Conservation (phyloP, 2,888 invertebrate genomes). For the Conomelus anceps region DNA sequence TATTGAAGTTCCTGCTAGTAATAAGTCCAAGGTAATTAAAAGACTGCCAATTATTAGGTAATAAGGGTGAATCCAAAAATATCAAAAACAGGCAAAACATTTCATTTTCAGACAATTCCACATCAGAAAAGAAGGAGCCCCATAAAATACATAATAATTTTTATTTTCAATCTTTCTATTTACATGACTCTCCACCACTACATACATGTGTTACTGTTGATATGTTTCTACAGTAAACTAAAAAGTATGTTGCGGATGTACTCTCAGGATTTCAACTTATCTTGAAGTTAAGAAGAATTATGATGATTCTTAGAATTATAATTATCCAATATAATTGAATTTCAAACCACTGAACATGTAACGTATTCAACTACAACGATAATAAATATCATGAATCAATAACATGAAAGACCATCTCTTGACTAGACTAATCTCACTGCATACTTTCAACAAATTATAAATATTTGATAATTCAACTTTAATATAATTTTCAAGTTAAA, state of each 20-base stretch:
- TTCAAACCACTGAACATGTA: not conserved
- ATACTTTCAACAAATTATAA: not conserved
- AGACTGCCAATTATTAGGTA: too few species aligned
- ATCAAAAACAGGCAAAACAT: too few species aligned
- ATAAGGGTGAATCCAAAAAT: too few species aligned
- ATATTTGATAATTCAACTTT: not conserved
- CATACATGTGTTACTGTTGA: not conserved
- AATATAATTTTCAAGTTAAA: not conserved
- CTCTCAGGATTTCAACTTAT: not conserved
- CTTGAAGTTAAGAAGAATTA: too few species aligned
- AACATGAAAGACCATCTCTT: not conserved
- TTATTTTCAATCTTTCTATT: not conserved
- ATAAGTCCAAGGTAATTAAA: too few species aligned
- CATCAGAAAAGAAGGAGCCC: not conserved
- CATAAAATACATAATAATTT: not conserved
- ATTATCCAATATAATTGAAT: not conserved
- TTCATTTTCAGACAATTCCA: not conserved
- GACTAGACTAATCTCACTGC: not conserved
- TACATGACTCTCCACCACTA: not conserved
- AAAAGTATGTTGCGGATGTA: not conserved
- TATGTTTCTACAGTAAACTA: not conserved
- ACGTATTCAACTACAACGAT: not conserved
- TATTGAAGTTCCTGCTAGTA: too few species aligned
- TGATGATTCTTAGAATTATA: not conserved
- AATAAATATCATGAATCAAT: not conserved